Base-by-base conservation (phyloP, 2,797 vertebrate genomes). In the Aphelocoma californica region DNA sequence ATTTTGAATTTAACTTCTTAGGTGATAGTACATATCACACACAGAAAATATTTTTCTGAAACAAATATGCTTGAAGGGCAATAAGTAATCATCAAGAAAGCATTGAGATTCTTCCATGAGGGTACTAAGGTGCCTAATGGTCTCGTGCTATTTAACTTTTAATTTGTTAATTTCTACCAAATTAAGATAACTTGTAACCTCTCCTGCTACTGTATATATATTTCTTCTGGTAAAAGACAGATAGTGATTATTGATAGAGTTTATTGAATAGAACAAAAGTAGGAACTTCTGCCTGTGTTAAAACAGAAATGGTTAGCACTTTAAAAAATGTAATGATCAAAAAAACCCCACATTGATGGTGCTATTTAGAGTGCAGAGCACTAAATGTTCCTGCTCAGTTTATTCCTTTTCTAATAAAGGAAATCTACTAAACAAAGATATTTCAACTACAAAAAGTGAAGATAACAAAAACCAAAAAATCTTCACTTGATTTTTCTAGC, bases 381-480 rank as follows among this genome's bases (percentile, higher is more conserved):
- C 69, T 54, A 88, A 85, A 79, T 70, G 4, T 57, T 61, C 25
- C 7, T 86, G 50, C 40, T 94, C 32, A 56, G 14, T 29, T 81
- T 86, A 80, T 78, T 91, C 23, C 23, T 16, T 83, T 79, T 81
- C 54, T 85, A 95, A 87, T 57, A 86, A 91, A 90, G 61, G 50
- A 80, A 91, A 81, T 66, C 31, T 85, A 57, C 65, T 83, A 72
- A 85, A 82, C 23, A 87, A 88, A 73, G 24, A 82, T 12, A 88
- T 79, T 75, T 85, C 45, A 93, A 56, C 12, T 56, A 60, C 12
- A 45, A 53, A 62, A 85, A 60, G 1, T 16, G 70, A 92, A 36
- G 26, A 56, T 62, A 86, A 3, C 66, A 75, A 18, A 18, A 42
- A 26, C 61, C 38, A 88, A 60, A 90, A 70, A 70, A 21, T 4